These are phyloP conservation scores for Drosophila meridiana DNA, from an alignment of 2,888 invertebrate species.

Conservation along the genomic window DNA sequence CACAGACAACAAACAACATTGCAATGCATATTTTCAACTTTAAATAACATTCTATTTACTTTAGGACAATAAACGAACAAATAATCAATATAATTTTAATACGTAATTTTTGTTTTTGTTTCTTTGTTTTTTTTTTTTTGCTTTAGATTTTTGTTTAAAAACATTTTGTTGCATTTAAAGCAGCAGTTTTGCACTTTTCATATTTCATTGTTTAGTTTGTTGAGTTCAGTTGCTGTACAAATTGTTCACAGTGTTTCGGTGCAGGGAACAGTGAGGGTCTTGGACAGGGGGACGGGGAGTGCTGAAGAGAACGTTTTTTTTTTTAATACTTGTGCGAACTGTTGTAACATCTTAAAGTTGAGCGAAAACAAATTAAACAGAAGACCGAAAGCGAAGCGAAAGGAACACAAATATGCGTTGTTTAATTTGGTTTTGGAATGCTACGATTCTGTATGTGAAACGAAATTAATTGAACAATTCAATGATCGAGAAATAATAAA, in stretches of 20 bases:
- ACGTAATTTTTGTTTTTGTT: constrained; percentile 29
- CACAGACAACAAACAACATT: constrained; percentile 54
- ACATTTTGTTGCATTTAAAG: constrained; percentile 66
- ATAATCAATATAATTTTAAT: constrained; percentile 48
- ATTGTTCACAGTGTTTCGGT: constrained; percentile 65
- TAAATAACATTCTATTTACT: constrained; percentile 60
- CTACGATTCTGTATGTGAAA: constrained; percentile 71
- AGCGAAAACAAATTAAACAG: constrained; percentile 26
- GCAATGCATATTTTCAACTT: constrained; percentile 45
- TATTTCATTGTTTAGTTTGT: constrained; percentile 66
- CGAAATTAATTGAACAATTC: constrained; percentile 17
- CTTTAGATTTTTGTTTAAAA: constrained; percentile 42
- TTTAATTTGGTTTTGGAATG: constrained; percentile 70
- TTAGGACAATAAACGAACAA: constrained; percentile 59
- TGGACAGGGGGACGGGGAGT: constrained; percentile 24
- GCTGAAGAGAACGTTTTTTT: constrained; percentile 41
- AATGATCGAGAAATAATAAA: constrained; percentile 52
- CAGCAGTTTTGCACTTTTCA: constrained; percentile 66
- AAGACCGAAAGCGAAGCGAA: constrained; percentile 36
- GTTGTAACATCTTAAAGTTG: constrained; percentile 53
- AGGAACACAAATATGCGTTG: constrained; percentile 33
- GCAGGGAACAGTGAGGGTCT: constrained; percentile 42
- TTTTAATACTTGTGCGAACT: constrained; percentile 76
- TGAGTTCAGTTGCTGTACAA: constrained; percentile 70
- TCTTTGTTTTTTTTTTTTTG: constrained; percentile 10